Conservation (phyloP, 2,888 invertebrate genomes). For the Phyllotreta cruciferae region DNA sequence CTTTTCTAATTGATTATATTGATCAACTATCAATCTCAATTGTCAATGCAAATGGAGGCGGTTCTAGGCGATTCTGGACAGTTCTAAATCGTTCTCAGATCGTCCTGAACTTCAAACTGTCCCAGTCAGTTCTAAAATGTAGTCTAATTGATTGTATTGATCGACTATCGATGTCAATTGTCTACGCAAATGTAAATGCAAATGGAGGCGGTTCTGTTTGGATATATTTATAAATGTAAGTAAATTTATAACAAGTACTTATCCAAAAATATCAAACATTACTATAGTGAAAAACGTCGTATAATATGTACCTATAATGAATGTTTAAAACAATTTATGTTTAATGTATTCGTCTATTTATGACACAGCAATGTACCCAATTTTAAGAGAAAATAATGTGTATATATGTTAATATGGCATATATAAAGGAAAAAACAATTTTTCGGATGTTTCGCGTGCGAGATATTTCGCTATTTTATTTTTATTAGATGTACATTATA, state of each 20-base stretch:
- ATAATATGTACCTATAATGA: constrained; percentile 35
- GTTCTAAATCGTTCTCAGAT: too few species aligned
- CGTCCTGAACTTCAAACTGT: too few species aligned
- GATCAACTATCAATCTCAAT: too few species aligned
- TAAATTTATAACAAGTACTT: neutral
- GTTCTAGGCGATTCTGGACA: too few species aligned
- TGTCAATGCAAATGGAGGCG: too few species aligned
- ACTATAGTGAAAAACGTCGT: constrained; percentile 25
- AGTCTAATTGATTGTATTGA: too few species aligned
- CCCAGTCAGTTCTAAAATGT: too few species aligned
- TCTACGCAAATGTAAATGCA: too few species aligned
- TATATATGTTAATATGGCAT: constrained; percentile 7
- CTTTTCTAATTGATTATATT: too few species aligned
- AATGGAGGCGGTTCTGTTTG: too few species aligned
- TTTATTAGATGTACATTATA: constrained; percentile 24
- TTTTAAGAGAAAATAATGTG: constrained; percentile 20
- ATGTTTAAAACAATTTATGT: constrained; percentile 40
- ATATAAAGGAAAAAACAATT: constrained; percentile 5
- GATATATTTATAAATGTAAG: too few species aligned
- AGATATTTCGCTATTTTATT: constrained; percentile 27
- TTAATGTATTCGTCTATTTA: constrained; percentile 37
- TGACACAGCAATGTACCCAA: constrained; percentile 34
- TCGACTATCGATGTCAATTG: too few species aligned
- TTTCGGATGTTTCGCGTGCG: constrained; percentile 15
- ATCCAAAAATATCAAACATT: constrained; percentile 15